Evolutionary conservation across 2,113 vertebrate genomes (phyloP).

Genomic region (Rutilus rutilus): DNA sequence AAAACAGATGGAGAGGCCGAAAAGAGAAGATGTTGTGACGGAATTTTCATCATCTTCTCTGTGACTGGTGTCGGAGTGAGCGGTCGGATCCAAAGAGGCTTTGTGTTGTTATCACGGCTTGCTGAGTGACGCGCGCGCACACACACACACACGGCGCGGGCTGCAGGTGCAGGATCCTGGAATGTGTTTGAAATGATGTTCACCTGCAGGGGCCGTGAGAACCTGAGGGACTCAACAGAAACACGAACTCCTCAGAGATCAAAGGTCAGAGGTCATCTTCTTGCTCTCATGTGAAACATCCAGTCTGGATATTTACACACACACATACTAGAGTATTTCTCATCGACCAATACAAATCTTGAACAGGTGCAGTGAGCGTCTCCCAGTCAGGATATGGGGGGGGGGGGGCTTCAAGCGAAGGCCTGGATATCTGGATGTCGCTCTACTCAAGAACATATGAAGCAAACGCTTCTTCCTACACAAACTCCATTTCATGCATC

Average conservation of each 20-base stretch:
- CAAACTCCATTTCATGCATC: neutral
- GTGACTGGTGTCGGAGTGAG: conserved; percentile 43
- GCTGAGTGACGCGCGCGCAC: conserved; percentile 47
- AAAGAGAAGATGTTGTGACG: conserved; percentile 42
- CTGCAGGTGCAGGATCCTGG: conserved; percentile 50
- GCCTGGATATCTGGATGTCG: neutral
- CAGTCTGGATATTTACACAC: conserved; percentile 23
- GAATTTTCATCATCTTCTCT: conserved; percentile 45
- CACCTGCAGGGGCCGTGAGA: conserved; percentile 56
- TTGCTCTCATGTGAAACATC: conserved; percentile 42
- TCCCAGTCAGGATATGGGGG: neutral
- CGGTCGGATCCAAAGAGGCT: conserved; percentile 50
- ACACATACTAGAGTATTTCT: conserved; percentile 14
- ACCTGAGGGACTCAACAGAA: conserved; percentile 47
- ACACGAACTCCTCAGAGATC: conserved; percentile 38
- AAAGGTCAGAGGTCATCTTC: conserved; percentile 52
- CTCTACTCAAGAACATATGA: neutral
- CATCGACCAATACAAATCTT: neutral
- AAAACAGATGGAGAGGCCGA: conserved; percentile 19
- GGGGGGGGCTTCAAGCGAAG: neutral
- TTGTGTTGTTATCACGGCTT: conserved; percentile 55
- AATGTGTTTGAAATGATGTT: conserved; percentile 58
- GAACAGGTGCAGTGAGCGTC: conserved; percentile 19
- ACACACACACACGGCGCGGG: neutral
- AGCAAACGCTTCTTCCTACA: neutral